Evolutionary conservation across 2,888 invertebrate species (phyloP), one percentile per base, ranked within the genome.

Genomic region (Chrysodeixis includens): DNA sequence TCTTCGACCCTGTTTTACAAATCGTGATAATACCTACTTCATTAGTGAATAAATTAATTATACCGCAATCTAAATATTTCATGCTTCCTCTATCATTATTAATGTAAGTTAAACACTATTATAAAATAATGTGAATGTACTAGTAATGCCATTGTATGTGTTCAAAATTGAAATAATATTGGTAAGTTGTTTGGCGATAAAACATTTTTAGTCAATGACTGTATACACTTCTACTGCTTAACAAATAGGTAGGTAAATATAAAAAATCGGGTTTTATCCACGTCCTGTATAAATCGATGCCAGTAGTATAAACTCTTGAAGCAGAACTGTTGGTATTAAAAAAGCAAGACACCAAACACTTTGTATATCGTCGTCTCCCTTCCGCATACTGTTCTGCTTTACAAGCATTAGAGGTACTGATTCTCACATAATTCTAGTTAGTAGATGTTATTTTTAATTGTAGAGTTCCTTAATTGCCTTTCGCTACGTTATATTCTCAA

Each of bases 131-230:
- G 78, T 81, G 69, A 63, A 68, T 79, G 71, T 74, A 85, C 16
- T 84, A 77, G 76, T 71, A 86, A 88, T 83, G 87, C 92, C 91
- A 91, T 89, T 90, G 74, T 83, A 89, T 91, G 92, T 92, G 92
- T 92, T 93, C 92, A 92, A 86, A 82, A 60, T 59, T 58, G 62
- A 56, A 69, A 59, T 74, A 74, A 56, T 55, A 60, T 71, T 72
- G 62, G 46, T 63, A 58, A 62, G 63, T 62, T 68, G 61, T 73
- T 49, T 61, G 51, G 35, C 63, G 57, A 56, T 49, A 57, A 44
- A 44, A 20, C 16, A 16, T 16, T 12, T 18, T 44, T 12, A 53
- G 26, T 16, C 8, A 40, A 30, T 10, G 18, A 35, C 20, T 22
- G 44, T 44, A 40, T 44, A 73, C 73, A 80, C 69, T 69, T 78